Evolutionary conservation across 2,797 vertebrate genomes (phyloP), one percentile per base, ranked within the genome.

Genomic region (Podarcis lilfordi): DNA sequence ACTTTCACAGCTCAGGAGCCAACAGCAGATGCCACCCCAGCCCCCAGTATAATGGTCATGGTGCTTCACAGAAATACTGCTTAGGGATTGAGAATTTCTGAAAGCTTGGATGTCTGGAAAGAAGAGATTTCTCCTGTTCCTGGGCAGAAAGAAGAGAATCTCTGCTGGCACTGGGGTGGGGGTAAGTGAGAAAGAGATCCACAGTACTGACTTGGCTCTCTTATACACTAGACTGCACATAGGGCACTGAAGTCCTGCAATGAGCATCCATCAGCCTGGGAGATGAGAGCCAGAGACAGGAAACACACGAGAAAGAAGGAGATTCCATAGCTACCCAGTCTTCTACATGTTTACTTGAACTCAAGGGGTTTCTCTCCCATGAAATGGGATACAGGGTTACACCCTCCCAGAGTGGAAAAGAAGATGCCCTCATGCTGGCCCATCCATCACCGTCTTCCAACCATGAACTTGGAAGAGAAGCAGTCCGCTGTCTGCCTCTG

Each of bases 21-120:
- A 15, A 10, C 50, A 55, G 50, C 50, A 55, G 50, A 15, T 55
- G 45, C 29, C 43, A 2, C 43, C 10, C 27, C 13, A 35, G 5
- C 11, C 59, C 4, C 7, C 19, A 17, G 37, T 1, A 21, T 3
- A 13, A n/a, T 15, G 1, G 43, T 1, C 10, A 17, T 7, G 29
- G 10, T 25, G 37, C 23, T 17, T 5, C 6, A 25, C 40, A 61
- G 40, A n/a, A 13, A 19, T 25, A 8, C 21, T 68, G 40, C 8
- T 29, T 45, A 43, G 10, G 23, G 29, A 2, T 59, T 6, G 5
- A 21, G 82, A 9, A 71, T 25, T 27, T 8, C 5, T 40, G 25
- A 40, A 68, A 8, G 6, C 4, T 55, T 55, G 50, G 50, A 15
- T 55, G 50, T 55, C 13, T 8, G 27, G 40, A 27, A 8, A 40